Conservation (phyloP, 2,888 invertebrate genomes). For the Lycocerus yunnanus region DNA sequence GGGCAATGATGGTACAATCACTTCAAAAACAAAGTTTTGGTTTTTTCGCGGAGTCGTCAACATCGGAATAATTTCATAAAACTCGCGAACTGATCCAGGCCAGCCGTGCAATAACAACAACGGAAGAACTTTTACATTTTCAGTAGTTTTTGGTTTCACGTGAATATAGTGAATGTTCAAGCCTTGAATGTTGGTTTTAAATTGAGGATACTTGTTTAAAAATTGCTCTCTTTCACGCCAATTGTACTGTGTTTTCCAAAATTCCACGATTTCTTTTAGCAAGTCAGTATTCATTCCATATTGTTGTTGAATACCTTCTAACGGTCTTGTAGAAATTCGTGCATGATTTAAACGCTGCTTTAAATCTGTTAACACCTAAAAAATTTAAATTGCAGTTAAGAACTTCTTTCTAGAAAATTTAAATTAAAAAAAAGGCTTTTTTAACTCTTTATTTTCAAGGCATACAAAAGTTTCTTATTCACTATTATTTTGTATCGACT, state of each 20-base stretch:
- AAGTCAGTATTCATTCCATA: slow-evolving; percentile 79
- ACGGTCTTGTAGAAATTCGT: slow-evolving; percentile 55
- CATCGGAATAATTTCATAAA: slow-evolving; percentile 73
- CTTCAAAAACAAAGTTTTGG: slow-evolving; percentile 67
- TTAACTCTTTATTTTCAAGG: neutral
- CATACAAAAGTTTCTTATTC: neutral
- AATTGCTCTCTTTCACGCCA: slow-evolving; percentile 66
- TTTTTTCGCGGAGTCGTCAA: slow-evolving; percentile 60
- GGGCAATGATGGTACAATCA: slow-evolving; percentile 63
- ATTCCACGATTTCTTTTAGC: slow-evolving; percentile 68
- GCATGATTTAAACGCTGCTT: slow-evolving; percentile 60
- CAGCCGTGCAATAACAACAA: slow-evolving; percentile 82
- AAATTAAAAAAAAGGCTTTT: neutral
- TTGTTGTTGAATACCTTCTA: slow-evolving; percentile 71
- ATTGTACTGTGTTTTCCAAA: slow-evolving; percentile 76
- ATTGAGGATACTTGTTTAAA: slow-evolving; percentile 72
- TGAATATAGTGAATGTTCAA: slow-evolving; percentile 72
- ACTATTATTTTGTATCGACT: neutral
- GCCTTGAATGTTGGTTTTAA: slow-evolving; percentile 72
- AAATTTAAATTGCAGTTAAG: neutral
- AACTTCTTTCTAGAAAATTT: neutral
- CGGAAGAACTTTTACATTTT: slow-evolving; percentile 60
- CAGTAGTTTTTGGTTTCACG: slow-evolving; percentile 59
- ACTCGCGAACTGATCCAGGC: slow-evolving; percentile 87
- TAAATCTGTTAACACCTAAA: slow-evolving; percentile 54